Conservation (phyloP, 2,797 vertebrate genomes). For the Catamblyrhynchus diadema region DNA sequence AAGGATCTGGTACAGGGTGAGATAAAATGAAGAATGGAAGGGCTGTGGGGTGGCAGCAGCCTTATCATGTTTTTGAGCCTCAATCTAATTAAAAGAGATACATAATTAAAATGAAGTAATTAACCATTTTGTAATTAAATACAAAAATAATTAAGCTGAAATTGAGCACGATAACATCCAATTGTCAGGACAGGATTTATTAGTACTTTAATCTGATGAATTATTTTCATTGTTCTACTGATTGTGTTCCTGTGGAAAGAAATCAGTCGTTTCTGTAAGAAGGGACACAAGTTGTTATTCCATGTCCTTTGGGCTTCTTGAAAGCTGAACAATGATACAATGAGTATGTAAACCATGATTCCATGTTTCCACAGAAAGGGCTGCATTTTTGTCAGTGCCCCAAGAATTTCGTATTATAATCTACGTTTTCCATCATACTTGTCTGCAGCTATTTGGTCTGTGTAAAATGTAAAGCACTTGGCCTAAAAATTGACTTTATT, state of each 20-base stretch:
- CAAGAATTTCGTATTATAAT: not conserved
- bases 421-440: not conserved
- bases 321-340: not conserved
- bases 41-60: not conserved
- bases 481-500: not conserved
- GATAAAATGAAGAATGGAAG: slow-evolving; percentile 15
- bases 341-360: not conserved
- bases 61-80: slow-evolving; percentile 27
- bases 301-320: not conserved
- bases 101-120: slow-evolving; percentile 72
- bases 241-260: slow-evolving; percentile 24
- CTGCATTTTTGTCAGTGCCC: not conserved
- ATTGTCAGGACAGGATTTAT: slow-evolving; percentile 72
- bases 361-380: not conserved
- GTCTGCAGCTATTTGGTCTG: accelerated
- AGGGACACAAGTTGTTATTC: not conserved
- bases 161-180: slow-evolving; percentile 70
- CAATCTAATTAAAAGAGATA: slow-evolving; percentile 68
- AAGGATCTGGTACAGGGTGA: not conserved
- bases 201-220: slow-evolving; percentile 70
- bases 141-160: slow-evolving; percentile 76
- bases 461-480: not conserved
- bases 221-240: slow-evolving; percentile 60
- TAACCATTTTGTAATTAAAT: slow-evolving; percentile 76
- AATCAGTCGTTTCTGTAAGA: not conserved